Evolutionary conservation across 2,888 invertebrate species (phyloP).

Genomic region (Eremobia ochroleuca): DNA sequence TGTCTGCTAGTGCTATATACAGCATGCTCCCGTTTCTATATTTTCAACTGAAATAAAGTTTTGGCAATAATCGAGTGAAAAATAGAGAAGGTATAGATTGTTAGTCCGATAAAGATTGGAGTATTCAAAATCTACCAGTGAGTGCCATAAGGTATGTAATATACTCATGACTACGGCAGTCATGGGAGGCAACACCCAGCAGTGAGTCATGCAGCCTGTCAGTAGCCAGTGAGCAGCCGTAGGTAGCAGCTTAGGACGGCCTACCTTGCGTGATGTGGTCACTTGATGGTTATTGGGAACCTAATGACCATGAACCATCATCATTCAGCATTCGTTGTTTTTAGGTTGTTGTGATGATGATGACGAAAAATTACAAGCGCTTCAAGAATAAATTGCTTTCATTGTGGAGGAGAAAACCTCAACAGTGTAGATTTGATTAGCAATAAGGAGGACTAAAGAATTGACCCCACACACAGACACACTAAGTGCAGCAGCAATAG

Average conservation of each 20-base stretch:
- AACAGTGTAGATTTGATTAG: not conserved
- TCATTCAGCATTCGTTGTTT: not conserved
- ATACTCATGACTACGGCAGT: too few species aligned
- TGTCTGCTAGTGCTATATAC: conserved; percentile 50
- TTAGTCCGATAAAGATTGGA: not conserved
- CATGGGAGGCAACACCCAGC: too few species aligned
- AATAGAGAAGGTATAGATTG: not conserved
- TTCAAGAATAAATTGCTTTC: not conserved
- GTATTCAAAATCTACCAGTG: not conserved
- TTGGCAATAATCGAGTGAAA: conserved; percentile 12
- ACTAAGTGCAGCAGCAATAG: not conserved
- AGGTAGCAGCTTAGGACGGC: not conserved
- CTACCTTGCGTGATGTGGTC: not conserved
- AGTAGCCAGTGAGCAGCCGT: not conserved
- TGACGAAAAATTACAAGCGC: not conserved
- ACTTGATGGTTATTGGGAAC: not conserved
- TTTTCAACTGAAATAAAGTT: conserved; percentile 29
- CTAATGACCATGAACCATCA: not conserved
- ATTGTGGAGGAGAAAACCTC: not conserved
- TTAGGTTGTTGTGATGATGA: not conserved
- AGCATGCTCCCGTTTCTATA: conserved; percentile 52
- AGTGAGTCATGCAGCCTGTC: not conserved
- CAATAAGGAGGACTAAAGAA: not conserved
- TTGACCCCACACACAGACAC: not conserved
- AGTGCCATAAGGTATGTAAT: not conserved